phyloP scores from a whole-genome alignment of 2,797 vertebrate genomes.

The Tympanoctomys barrerae region DNA sequence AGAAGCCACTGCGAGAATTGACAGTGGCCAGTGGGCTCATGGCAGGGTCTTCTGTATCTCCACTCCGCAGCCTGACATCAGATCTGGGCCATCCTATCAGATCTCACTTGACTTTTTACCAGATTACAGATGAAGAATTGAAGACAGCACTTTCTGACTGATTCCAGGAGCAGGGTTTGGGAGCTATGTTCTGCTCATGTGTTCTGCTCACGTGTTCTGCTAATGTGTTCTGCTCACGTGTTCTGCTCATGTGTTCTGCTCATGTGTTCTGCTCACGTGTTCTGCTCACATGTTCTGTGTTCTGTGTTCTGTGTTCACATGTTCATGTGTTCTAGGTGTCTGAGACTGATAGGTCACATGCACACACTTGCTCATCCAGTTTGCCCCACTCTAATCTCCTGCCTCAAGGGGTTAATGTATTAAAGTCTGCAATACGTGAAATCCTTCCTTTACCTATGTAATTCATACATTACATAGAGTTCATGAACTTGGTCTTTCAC shows the following conservation, averaged over 20 bases:
- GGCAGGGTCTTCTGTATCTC: not conserved
- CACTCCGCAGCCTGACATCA: not conserved
- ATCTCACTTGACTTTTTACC: not conserved
- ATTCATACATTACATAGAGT: not conserved
- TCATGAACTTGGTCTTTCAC: slow-evolving; percentile 1
- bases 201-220: not conserved
- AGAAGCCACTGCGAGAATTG: not conserved
- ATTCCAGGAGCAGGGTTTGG: not conserved
- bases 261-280: not conserved
- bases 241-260: not conserved
- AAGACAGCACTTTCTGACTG: not conserved
- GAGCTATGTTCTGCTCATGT: not conserved
- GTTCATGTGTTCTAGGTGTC: not conserved
- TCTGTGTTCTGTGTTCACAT: not conserved
- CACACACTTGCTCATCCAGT: not conserved
- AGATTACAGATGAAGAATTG: not conserved
- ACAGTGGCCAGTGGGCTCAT: not conserved
- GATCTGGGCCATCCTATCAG: not conserved
- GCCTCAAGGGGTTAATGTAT: not conserved
- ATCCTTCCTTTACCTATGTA: not conserved
- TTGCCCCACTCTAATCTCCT: not conserved
- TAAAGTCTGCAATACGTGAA: not conserved
- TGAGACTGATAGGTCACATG: not conserved
- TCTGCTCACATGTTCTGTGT: too few species aligned
- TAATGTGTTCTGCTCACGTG: not conserved